Evolutionary conservation across 2,888 invertebrate species (phyloP).

Genomic region (Bimastos eiseni): DNA sequence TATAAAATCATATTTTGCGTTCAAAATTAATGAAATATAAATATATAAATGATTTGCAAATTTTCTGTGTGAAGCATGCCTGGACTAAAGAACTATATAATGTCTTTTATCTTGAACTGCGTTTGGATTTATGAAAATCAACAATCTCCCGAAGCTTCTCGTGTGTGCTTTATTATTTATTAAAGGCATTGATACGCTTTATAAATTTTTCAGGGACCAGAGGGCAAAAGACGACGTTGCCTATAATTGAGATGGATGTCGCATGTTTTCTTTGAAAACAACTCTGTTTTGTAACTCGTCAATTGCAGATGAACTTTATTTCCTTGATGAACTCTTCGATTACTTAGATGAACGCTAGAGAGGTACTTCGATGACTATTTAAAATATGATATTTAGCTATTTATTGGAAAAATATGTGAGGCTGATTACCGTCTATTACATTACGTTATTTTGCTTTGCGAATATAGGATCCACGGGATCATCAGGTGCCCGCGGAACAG

Average conservation of each 20-base stretch:
- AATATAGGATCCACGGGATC: background rate
- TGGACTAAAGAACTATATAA: background rate
- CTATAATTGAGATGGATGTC: background rate
- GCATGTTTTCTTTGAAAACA: background rate
- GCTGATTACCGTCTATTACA: background rate
- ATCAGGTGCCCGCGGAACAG: conserved; percentile 16
- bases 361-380: background rate
- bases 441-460: background rate
- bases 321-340: background rate
- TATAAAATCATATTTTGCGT: background rate
- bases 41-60: background rate
- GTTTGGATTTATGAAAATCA: background rate
- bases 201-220: background rate
- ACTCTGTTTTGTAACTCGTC: background rate
- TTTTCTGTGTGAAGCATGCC: background rate
- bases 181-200: background rate
- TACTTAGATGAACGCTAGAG: background rate
- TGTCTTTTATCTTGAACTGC: too few relatives aligned
- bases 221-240: background rate
- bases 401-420: too few relatives aligned
- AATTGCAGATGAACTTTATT: background rate
- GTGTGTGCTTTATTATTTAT: background rate
- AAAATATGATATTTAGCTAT: too few relatives aligned
- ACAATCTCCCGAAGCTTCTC: background rate
- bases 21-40: background rate